These are phyloP conservation scores for Caenorhabditis angaria DNA, from an alignment of 2,888 invertebrate species.

Conservation along the genomic window DNA sequence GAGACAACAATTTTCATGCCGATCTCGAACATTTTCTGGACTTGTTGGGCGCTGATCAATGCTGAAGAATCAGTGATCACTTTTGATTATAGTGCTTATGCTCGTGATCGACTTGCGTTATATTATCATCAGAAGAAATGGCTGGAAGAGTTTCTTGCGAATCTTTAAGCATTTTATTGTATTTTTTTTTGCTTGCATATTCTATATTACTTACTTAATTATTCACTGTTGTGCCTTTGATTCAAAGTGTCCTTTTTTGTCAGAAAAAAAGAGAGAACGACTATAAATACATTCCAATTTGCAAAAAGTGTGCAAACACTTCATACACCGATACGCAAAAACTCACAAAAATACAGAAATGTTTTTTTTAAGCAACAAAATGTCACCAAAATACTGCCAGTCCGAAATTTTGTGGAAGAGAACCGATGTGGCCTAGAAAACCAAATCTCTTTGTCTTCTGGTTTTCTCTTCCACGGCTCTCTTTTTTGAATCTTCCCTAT, in stretches of 20 bases:
- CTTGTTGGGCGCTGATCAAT: slow-evolving; percentile 57
- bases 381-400: no score
- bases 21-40: slow-evolving; percentile 58
- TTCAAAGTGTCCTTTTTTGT: not conserved
- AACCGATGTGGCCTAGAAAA: no score
- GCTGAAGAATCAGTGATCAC: slow-evolving; percentile 54
- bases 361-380: no score
- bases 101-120: slow-evolving; percentile 55
- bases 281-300: slow-evolving; percentile 2
- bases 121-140: slow-evolving; percentile 54
- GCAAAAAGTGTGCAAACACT: not conserved
- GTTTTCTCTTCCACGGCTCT: no score
- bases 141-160: slow-evolving; percentile 39
- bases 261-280: not conserved
- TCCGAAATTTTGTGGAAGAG: no score
- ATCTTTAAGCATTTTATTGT: not conserved
- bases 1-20: slow-evolving; percentile 60
- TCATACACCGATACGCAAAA: no score
- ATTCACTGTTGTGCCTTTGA: slow-evolving; percentile 15
- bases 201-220: not conserved
- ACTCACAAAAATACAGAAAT: no score
- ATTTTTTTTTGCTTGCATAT: not conserved
- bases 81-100: slow-evolving; percentile 55
- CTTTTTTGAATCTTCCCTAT: no score
- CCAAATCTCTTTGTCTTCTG: no score